Conservation (phyloP, 30 jellyfish, hydroid and myxozoan species). For the Aurelia coerulea region DNA sequence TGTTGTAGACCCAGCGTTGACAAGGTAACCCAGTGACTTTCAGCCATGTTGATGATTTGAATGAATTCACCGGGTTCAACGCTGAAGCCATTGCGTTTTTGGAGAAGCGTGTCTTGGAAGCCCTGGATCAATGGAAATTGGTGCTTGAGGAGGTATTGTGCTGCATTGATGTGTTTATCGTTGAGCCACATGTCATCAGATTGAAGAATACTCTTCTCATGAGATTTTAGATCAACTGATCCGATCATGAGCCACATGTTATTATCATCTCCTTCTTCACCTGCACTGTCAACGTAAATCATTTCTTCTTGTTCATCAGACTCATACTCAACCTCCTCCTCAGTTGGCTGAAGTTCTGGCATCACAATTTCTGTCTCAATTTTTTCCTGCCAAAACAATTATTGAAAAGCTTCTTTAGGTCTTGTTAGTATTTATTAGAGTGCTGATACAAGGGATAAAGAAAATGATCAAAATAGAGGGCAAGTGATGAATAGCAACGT, state of each 20-base stretch:
- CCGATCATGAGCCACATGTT: no score
- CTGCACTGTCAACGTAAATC: no score
- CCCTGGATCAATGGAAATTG: constrained; percentile 22
- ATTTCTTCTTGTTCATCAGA: no score
- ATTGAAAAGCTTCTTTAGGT: no score
- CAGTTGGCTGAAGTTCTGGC: no score
- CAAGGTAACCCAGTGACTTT: constrained; percentile 20
- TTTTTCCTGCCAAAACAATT: no score
- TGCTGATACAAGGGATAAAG: no score
- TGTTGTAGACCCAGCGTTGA: constrained; percentile 1
- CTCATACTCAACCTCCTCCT: no score
- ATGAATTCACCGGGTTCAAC: constrained; percentile 19
- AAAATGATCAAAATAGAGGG: no score
- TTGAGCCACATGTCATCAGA: constrained; percentile 35
- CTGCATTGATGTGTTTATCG: constrained; percentile 32
- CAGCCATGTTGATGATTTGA: constrained; percentile 13
- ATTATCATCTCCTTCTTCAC: neutral
- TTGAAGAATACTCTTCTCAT: neutral
- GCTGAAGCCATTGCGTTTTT: neutral
- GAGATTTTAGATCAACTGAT: neutral
- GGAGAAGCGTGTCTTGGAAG: neutral
- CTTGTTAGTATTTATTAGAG: no score
- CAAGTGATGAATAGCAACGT: no score
- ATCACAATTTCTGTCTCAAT: no score
- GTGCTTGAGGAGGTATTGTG: constrained; percentile 15